Evolutionary conservation across 2,888 invertebrate genomes (phyloP), one percentile per base, ranked within the genome.

Genomic region (Tuta absoluta): DNA sequence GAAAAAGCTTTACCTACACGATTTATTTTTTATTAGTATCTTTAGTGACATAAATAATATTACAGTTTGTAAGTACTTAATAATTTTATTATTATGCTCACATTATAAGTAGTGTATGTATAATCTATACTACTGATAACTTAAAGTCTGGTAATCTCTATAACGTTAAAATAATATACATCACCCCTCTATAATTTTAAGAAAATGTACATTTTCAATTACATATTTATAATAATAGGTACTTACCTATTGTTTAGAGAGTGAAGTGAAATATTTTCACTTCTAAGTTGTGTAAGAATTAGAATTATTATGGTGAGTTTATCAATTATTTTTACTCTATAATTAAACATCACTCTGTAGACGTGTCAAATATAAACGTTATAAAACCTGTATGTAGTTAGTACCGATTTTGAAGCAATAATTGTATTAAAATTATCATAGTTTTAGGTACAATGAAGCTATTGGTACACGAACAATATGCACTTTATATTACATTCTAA

Each of bases 71-170:
- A 80, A 75, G 78, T 88, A 84, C 81, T 87, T 78, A 84, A 81
- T 85, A 80, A 82, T 85, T 85, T 87, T 86, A 82, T 85, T 84
- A 83, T 82, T 83, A 87, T 89, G 82, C 85, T 85, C 88, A 88
- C 87, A 88, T 86, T 88, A 89, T 89, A 90, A 86, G 79, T 88
- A 88, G 83, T 28, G 88, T 45, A 81, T 88, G 86, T 85, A 81
- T 81, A 76, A 71, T 72, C 68, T 80, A 73, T 75, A 74, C 85
- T 89, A 90, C 80, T 76, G 87, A 89, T 87, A 88, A 89, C 89
- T 89, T 82, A 89, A 85, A 76, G 77, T 78, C 78, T 82, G 82
- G 78, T 82, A 82, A 81, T 82, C 75, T 80, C 79, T 82, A 85
- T 81, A 66, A 77, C 75, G 49, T 28, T 48, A 48, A 33, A n/a